These are phyloP conservation scores for Sebastolobus altivelis DNA, from an alignment of 2,797 vertebrate species.

Conservation along the genomic window DNA sequence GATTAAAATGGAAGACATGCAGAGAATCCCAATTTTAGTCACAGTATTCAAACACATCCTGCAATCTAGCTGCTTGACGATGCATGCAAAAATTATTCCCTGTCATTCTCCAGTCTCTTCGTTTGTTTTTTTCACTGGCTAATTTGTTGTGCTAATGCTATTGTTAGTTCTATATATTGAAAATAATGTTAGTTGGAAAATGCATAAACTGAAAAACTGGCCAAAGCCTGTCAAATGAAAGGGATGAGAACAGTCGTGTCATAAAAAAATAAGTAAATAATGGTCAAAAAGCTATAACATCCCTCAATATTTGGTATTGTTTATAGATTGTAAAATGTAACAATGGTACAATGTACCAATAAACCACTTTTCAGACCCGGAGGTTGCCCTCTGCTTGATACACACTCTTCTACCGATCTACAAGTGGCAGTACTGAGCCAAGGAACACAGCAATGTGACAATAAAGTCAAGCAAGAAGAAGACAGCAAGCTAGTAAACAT, in stretches of 20 bases:
- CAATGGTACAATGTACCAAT: background rate
- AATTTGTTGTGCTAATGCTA: background rate
- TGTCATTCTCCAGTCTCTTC: background rate
- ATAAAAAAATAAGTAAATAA: background rate
- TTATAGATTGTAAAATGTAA: background rate
- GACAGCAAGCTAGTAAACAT: background rate
- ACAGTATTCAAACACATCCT: background rate
- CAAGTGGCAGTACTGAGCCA: background rate
- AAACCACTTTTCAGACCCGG: background rate
- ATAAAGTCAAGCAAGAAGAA: background rate
- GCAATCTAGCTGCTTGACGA: background rate
- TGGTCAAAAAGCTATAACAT: background rate
- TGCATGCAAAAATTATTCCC: background rate
- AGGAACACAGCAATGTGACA: background rate
- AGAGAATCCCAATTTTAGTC: slow-evolving; percentile 26
- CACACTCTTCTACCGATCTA: background rate
- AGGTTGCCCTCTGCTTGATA: background rate
- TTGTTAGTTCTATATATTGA: background rate
- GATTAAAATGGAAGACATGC: slow-evolving; percentile 26
- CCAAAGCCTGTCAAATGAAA: background rate
- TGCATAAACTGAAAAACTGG: background rate
- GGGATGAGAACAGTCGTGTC: background rate
- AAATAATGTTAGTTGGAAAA: background rate
- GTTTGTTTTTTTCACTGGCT: background rate
- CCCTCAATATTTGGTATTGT: background rate